Evolutionary conservation across 2,888 invertebrate genomes (phyloP).

Genomic region (Ametastegia equiseti): DNA sequence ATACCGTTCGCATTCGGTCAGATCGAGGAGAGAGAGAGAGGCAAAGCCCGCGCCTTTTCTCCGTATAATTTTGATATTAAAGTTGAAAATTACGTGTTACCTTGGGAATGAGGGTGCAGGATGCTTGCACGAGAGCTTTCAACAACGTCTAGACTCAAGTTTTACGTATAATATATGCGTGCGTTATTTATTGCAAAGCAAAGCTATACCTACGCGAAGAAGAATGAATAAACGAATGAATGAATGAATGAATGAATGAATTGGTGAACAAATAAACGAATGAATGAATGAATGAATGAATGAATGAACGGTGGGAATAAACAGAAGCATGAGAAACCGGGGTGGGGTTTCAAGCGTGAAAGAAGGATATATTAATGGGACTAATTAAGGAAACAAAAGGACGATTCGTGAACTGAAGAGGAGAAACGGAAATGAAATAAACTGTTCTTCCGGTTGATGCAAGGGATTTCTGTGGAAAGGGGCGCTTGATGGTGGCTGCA

Average conservation of each 20-base stretch:
- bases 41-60: background rate
- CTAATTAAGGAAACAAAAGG: conserved; percentile 42
- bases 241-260: background rate
- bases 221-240: background rate
- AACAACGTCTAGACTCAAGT: background rate
- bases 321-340: background rate
- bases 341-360: background rate
- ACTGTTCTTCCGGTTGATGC: conserved; percentile 40
- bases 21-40: background rate
- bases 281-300: background rate
- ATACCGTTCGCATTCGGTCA: background rate
- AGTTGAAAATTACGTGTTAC: conserved; percentile 3
- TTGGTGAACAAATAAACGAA: background rate
- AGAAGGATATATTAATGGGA: conserved; percentile 23
- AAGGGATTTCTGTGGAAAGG: background rate
- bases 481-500: background rate
- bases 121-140: background rate
- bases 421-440: conserved; percentile 42
- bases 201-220: background rate
- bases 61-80: conserved; percentile 7
- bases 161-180: background rate
- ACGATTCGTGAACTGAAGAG: background rate
- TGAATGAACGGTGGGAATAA: background rate
- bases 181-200: background rate
- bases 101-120: too few relatives aligned